Conservation (phyloP, 2,888 invertebrate genomes). For the Melangyna quadrimaculata region DNA sequence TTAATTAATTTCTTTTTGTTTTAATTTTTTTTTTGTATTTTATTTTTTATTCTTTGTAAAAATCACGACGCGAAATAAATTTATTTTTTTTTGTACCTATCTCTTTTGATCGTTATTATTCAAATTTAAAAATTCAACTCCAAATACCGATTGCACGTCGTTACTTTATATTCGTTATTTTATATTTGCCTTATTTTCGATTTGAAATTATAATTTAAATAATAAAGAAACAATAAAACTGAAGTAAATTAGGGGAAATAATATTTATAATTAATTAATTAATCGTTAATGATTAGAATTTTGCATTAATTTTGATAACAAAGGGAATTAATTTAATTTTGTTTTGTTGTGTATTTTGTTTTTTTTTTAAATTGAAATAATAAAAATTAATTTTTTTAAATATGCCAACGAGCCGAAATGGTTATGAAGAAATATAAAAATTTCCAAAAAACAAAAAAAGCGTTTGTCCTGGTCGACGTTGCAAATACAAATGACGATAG, state of each 20-base stretch:
- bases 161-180: conserved; percentile 29
- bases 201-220: conserved; percentile 61
- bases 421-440: conserved; percentile 76
- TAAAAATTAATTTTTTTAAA: conserved; percentile 63
- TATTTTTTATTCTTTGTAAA: conserved; percentile 15
- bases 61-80: conserved; percentile 25
- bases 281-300: conserved; percentile 57
- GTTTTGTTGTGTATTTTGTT: conserved; percentile 40
- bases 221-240: conserved; percentile 73
- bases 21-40: conserved; percentile 28
- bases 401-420: conserved; percentile 71
- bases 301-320: conserved; percentile 66
- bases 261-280: conserved; percentile 51
- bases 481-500: conserved; percentile 79
- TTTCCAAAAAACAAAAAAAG: conserved; percentile 79
- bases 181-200: conserved; percentile 49
- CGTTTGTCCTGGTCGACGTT: conserved; percentile 78
- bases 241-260: conserved; percentile 55
- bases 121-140: conserved; percentile 22
- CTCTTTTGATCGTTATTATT: conserved; percentile 8
- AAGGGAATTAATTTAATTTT: conserved; percentile 49
- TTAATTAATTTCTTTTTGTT: conserved; percentile 33
- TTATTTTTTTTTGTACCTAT: conserved; percentile 26
- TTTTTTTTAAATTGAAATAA: conserved; percentile 76
- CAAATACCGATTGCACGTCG: conserved; percentile 59